phyloP scores from a whole-genome alignment of 2,797 vertebrate genomes.

The Anguilla obscura region DNA sequence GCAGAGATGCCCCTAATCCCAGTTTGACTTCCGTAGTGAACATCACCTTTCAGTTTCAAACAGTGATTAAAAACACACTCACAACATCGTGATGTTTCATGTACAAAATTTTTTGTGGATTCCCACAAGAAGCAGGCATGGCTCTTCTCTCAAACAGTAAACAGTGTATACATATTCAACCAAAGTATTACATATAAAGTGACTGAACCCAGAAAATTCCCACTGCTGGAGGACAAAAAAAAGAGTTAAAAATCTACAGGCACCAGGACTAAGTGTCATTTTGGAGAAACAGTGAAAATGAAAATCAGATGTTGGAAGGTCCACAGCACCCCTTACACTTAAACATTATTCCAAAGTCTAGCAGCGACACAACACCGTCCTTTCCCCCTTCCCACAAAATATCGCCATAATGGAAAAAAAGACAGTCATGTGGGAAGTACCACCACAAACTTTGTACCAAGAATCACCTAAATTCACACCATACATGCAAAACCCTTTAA shows the following conservation, averaged over 20 bases:
- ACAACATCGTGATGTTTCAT: slow-evolving; percentile 56
- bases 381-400: not conserved
- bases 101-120: slow-evolving; percentile 52
- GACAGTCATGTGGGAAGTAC: not conserved
- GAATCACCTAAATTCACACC: not conserved
- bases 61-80: slow-evolving; percentile 66
- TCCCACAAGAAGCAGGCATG: slow-evolving; percentile 38
- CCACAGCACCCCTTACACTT: not conserved
- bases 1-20: slow-evolving; percentile 45
- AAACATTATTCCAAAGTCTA: not conserved
- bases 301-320: not conserved
- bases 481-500: not conserved
- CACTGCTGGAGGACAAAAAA: not conserved
- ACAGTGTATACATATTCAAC: slow-evolving; percentile 31
- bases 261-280: not conserved
- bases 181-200: slow-evolving; percentile 37
- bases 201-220: not conserved
- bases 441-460: not conserved
- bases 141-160: slow-evolving; percentile 33
- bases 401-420: not conserved
- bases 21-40: slow-evolving; percentile 56
- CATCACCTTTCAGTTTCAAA: slow-evolving; percentile 58
- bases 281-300: not conserved
- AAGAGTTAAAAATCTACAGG: not conserved
- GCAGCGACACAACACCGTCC: not conserved